Base-by-base conservation (phyloP, 2,113 vertebrate genomes). In the Cinclus mexicanus region DNA sequence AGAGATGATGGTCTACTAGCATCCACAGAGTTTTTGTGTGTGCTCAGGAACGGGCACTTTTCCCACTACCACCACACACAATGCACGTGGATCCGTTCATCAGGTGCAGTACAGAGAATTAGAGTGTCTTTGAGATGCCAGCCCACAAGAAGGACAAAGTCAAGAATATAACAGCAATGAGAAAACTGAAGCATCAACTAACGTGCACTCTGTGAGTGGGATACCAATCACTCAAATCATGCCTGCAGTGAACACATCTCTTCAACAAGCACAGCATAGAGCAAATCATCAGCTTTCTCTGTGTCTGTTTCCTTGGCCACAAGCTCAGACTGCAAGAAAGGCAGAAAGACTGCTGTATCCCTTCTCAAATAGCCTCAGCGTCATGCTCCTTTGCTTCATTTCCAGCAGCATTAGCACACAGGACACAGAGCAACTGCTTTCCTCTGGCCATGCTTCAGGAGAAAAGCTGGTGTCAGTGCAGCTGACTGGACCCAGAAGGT, bases 131-230 rank as follows among this genome's bases (percentile, higher is more conserved):
- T 50, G 41, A 74, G 24, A 22, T 26, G 47, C 47, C 57, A 50
- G 4, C 3, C 33, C 42, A n/a, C 17, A 25, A 55, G 17, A 61
- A 42, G 4, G 23, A 78, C 1, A 21, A 85, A 61, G 20, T 12
- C 50, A 76, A 64, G 44, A 78, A 19, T 21, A n/a, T 17, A 78
- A 11, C 18, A 24, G 14, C 47, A 44, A 64, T 23, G 22, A 71
- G 26, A n/a, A 85, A 76, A 91, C 0, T 71, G 68, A 65, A 90
- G 35, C 13, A 75, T 72, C 59, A 14, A 17, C 28, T 20, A 35
- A 33, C 5, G 21, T 2, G 2, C 0, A 0, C 2, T 33, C 57
- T 39, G 37, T n/a, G 28, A 74, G 25, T 3, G 3, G 37, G 28
- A 42, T 72, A 49, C 9, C 42, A 59, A 1, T 50, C n/a, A 18